Conservation (phyloP, 2,113 vertebrate species). For the Pseudopipra pipra region DNA sequence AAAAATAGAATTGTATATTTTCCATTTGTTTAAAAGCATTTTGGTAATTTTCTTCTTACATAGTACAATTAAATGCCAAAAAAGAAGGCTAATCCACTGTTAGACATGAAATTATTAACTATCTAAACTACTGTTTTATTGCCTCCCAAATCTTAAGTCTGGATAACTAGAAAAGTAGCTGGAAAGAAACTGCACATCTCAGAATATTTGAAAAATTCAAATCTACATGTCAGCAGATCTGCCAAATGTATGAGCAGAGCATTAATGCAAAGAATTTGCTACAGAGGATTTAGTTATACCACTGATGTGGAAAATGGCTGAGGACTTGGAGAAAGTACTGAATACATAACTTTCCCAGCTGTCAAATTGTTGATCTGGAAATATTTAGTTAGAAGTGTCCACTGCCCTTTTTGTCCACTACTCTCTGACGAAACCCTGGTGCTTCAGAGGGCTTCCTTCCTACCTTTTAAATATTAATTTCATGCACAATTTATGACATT, state of each 20-base stretch:
- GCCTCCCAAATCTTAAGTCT: background rate
- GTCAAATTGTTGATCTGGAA: background rate
- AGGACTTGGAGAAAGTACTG: background rate
- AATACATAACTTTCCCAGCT: background rate
- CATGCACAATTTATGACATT: constrained; percentile 19
- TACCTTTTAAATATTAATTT: constrained; percentile 31
- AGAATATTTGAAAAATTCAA: background rate
- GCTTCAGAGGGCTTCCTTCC: constrained; percentile 11
- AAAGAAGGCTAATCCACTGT: background rate
- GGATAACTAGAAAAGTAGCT: background rate
- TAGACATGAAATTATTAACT: background rate
- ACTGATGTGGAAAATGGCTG: background rate
- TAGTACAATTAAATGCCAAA: background rate
- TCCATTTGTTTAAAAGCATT: background rate
- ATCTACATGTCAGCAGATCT: background rate
- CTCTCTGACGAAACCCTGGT: background rate
- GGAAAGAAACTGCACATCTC: background rate
- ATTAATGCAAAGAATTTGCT: background rate
- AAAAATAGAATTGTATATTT: background rate
- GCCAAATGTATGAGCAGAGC: background rate
- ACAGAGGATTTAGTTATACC: background rate
- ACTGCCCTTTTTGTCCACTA: background rate
- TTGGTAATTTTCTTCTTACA: background rate
- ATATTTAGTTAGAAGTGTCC: background rate
- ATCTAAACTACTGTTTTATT: background rate